Base-by-base conservation (phyloP, 2,888 invertebrate genomes). In the Stictocephala bisonia region DNA sequence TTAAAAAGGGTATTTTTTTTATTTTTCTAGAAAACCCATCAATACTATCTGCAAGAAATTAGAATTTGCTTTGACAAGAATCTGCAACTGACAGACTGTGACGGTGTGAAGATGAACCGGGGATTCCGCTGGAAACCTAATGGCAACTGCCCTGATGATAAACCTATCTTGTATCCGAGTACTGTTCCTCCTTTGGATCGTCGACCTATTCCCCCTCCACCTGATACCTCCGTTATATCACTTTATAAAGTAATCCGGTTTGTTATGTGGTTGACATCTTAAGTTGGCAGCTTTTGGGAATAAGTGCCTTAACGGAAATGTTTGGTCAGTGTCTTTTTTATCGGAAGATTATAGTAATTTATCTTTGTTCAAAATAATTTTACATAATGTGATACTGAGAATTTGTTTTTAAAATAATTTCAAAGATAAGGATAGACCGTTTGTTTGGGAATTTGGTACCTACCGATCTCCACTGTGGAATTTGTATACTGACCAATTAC, bases 31-130 rank as follows among this genome's bases (percentile, higher is more conserved):
- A 84, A 86, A 73, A 86, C 86, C 0, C 87, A 87, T 22, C 84
- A 86, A 20, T 87, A 86, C 1, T 90, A 88, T 80, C 81, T 94
- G 64, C 87, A 88, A 20, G 93, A 94, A 82, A 88, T 94, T 70
- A 86, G 92, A 20, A 87, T 94, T 64, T 94, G 94, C 80, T 91
- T 94, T 78, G 86, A 90, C 80, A 93, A 92, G 81, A 82, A 84
- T 0, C 82, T 94, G 20, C 82, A 87, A 40, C 81, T 91, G 15
- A 85, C 88, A 1, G 87, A 92, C 81, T 94, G 93, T 81, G 88
- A 91, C 82, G 88, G 88, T 9, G 85, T 88, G 0, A 81, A 18
- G 11, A n/a, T 40, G 22, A 41, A 27, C n/a, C 41, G 18, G n/a
- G 15, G 15, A 18, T 41, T 64, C 64, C 64, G 18, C 4, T 64